These are phyloP conservation scores for Lepeophtheirus salmonis DNA, from an alignment of 1,140 invertebrate species.

Conservation along the genomic window DNA sequence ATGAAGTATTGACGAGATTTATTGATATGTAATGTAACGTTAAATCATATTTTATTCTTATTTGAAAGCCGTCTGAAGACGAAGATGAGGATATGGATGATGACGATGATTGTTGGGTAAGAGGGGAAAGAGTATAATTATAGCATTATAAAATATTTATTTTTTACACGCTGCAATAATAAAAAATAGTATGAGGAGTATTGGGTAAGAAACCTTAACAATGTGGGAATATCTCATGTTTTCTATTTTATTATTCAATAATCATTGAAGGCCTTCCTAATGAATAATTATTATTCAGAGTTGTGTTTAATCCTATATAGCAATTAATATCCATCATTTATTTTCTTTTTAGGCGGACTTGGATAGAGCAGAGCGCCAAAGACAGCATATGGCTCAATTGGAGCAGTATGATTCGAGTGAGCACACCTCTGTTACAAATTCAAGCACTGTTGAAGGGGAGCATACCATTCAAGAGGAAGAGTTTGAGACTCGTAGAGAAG, in stretches of 20 bases:
- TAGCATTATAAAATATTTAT: too few species aligned
- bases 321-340: too few species aligned
- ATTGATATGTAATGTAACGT: too few species aligned
- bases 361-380: constrained; percentile 48
- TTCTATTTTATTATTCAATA: too few species aligned
- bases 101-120: neutral
- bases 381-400: constrained; percentile 22
- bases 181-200: constrained; percentile 17
- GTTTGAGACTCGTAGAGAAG: neutral
- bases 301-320: too few species aligned
- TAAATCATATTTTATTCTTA: too few species aligned
- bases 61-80: neutral
- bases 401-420: constrained; percentile 22
- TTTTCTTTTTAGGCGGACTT: constrained; percentile 50
- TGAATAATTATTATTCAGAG: too few species aligned
- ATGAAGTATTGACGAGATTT: too few species aligned
- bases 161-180: too few species aligned
- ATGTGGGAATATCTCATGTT: too few species aligned
- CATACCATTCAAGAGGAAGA: constrained; percentile 16
- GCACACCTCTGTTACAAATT: constrained; percentile 7
- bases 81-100: neutral
- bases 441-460: constrained; percentile 17
- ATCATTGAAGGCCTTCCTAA: too few species aligned
- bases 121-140: neutral
- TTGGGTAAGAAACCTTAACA: constrained; percentile 13